Conservation (phyloP, 2,888 invertebrate genomes). For the Atrina japonica region DNA sequence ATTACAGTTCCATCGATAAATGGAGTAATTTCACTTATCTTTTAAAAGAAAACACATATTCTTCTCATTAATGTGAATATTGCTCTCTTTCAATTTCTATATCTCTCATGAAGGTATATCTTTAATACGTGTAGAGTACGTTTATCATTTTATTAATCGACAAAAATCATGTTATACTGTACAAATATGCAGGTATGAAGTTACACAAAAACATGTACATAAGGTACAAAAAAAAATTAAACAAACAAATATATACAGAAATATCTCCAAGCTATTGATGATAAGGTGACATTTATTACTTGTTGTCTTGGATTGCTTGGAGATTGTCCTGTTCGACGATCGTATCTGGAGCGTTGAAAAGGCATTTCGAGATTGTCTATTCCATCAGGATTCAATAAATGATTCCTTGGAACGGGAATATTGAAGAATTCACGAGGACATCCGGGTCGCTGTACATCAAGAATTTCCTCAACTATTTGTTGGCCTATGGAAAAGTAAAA, state of each 20-base stretch:
- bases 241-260: no score
- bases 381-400: slow-evolving; percentile 78
- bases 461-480: slow-evolving; percentile 85
- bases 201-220: no score
- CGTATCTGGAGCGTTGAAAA: slow-evolving; percentile 83
- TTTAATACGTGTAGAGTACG: no score
- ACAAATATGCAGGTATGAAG: no score
- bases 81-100: no score
- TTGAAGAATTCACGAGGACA: slow-evolving; percentile 85
- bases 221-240: no score
- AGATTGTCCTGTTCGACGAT: slow-evolving; percentile 83
- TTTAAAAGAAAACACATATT: no score
- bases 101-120: no score
- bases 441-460: slow-evolving; percentile 84
- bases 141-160: no score
- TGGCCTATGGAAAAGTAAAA: slow-evolving; percentile 83
- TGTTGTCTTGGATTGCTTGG: slow-evolving; percentile 85
- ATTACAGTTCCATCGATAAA: slow-evolving; percentile 99
- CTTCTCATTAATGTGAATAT: no score
- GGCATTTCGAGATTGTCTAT: slow-evolving; percentile 81
- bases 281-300: slow-evolving; percentile 72
- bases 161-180: no score
- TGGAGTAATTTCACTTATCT: slow-evolving; percentile 95
- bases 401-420: slow-evolving; percentile 82
- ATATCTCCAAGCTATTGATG: no score